A percentile compares a stretch with the other conserved stretches of the same genome.
phyloP scores from a whole-genome alignment of 2,888 invertebrate genomes.

The Cerastis rubricosa region DNA sequence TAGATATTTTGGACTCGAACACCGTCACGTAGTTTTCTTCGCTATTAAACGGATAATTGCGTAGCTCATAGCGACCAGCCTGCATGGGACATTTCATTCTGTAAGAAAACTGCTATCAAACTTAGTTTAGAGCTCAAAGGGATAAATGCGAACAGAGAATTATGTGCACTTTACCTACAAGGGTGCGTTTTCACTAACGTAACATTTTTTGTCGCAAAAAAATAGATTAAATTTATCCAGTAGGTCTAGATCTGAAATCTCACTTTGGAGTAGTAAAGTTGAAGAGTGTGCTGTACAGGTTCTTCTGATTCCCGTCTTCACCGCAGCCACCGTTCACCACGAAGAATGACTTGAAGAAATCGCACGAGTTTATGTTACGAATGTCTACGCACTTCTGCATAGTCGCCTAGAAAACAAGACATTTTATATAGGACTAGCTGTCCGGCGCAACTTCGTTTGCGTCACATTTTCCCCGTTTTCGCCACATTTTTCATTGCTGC shows the following conservation, averaged over 20 bases:
- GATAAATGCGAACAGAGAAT: neutral
- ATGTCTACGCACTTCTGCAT: constrained; percentile 82
- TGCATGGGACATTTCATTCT: constrained; percentile 78
- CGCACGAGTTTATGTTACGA: constrained; percentile 80
- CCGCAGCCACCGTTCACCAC: constrained; percentile 74
- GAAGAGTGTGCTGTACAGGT: constrained; percentile 73
- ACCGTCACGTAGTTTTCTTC: constrained; percentile 76
- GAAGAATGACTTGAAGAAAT: constrained; percentile 74
- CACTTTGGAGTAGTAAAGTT: constrained; percentile 75
- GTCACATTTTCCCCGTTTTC: no score
- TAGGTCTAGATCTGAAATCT: constrained; percentile 21
- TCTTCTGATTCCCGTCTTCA: constrained; percentile 62
- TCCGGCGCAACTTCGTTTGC: no score
- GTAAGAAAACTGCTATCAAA: constrained; percentile 24
- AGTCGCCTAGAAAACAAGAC: constrained; percentile 72
- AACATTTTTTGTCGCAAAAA: neutral
- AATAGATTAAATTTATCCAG: no score
- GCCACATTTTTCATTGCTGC: no score
- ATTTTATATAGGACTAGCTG: neutral
- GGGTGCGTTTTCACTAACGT: neutral
- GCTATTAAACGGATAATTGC: constrained; percentile 74
- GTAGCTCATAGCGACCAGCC: constrained; percentile 73
- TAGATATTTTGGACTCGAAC: constrained; percentile 80
- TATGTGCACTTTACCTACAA: neutral
- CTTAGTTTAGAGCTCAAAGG: neutral